Conservation (phyloP, 2,888 invertebrate genomes). For the Drosophila macrospina region DNA sequence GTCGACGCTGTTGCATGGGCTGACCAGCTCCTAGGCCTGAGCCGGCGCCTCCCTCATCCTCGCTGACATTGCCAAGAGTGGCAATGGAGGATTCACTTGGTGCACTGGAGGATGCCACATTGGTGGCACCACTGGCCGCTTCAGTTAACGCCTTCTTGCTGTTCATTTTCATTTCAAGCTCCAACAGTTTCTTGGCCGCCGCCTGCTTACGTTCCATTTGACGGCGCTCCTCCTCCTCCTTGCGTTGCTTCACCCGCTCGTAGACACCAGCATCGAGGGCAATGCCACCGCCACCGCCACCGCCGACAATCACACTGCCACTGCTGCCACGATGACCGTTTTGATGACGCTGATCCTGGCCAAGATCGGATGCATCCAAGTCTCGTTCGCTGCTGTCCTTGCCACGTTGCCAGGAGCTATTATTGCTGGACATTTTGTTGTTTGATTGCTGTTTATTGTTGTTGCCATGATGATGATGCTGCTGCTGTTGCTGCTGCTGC, state of each 20-base stretch:
- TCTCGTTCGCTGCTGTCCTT: conserved; percentile 61
- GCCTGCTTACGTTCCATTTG: conserved; percentile 88
- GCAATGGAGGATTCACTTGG: conserved; percentile 20
- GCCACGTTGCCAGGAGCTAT: conserved; percentile 68
- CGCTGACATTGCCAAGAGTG: conserved; percentile 57
- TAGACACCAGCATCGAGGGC: conserved; percentile 90
- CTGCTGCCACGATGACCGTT: conserved; percentile 85
- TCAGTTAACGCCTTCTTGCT: conserved; percentile 86
- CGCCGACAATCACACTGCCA: conserved; percentile 53
- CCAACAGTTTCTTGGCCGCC: conserved; percentile 88
- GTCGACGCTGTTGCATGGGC: conserved; percentile 53
- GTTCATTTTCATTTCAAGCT: conserved; percentile 89
- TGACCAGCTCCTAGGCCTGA: conserved; percentile 29
- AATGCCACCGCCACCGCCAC: conserved; percentile 70
- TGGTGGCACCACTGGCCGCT: conserved; percentile 8
- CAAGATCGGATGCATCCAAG: conserved; percentile 56
- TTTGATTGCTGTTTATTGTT: conserved; percentile 1
- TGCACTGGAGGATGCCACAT: conserved; percentile 22
- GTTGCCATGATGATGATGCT: conserved; percentile 20
- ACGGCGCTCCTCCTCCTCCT: conserved; percentile 95
- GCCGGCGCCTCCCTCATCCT: conserved; percentile 65
- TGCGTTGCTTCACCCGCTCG: conserved; percentile 93
- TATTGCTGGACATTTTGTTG: conserved; percentile 33
- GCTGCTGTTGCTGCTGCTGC: conserved; percentile 49
- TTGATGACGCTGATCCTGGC: conserved; percentile 77